phyloP scores from a whole-genome alignment of 2,888 invertebrate genomes.

The Ormyrus thymus region DNA sequence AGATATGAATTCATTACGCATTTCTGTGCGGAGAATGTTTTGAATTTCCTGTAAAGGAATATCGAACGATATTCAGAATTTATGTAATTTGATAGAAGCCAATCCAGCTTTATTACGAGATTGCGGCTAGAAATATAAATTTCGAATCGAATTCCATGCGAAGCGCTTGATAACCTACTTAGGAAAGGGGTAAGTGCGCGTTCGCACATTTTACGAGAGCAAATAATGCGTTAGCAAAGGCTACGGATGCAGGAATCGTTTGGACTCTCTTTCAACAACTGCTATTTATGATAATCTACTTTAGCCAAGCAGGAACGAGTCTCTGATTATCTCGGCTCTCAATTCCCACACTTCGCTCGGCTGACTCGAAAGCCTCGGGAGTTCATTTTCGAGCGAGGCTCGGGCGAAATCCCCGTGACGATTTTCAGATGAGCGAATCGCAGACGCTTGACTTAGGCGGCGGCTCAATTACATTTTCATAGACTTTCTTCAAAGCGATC shows the following conservation, averaged over 20 bases:
- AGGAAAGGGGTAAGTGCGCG: too few relatives aligned
- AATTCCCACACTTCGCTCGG: conserved; percentile 16
- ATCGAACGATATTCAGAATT: neutral
- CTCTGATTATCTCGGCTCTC: conserved; percentile 47
- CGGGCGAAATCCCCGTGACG: conserved; percentile 19
- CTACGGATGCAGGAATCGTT: too few relatives aligned
- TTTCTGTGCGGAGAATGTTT: too few relatives aligned
- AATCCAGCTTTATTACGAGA: too few relatives aligned
- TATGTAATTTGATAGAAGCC: neutral
- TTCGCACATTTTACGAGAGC: too few relatives aligned
- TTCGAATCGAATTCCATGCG: neutral
- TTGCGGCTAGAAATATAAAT: too few relatives aligned
- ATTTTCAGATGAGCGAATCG: conserved; percentile 46
- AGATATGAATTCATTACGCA: too few relatives aligned
- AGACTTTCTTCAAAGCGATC: neutral
- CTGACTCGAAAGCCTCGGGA: conserved; percentile 2
- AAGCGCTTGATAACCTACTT: too few relatives aligned
- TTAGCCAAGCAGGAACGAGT: conserved; percentile 13
- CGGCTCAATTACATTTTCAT: conserved; percentile 27
- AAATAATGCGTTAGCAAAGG: too few relatives aligned
- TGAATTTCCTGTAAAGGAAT: too few relatives aligned
- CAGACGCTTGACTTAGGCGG: conserved; percentile 7
- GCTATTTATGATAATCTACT: conserved; percentile 46
- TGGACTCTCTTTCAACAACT: neutral
- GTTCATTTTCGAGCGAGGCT: conserved; percentile 19